phyloP scores from a whole-genome alignment of 2,113 vertebrate species.

The Rafetus swinhoei region DNA sequence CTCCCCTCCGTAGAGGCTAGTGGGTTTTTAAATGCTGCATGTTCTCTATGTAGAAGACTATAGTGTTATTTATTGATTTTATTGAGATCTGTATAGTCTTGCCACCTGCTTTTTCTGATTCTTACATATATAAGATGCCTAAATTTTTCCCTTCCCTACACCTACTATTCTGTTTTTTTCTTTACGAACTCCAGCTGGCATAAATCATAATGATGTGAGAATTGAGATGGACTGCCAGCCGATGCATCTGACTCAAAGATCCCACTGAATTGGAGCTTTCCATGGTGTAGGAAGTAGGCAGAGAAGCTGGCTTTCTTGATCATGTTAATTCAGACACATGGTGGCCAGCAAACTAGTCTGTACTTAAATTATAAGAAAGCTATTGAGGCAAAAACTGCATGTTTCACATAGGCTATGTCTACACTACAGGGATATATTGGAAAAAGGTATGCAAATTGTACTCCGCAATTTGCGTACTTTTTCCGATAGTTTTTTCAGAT shows the following conservation, averaged over 20 bases:
- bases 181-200: constrained; percentile 3
- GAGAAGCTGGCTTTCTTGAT: not conserved
- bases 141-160: not conserved
- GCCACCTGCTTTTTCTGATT: not conserved
- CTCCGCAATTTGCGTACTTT: no score
- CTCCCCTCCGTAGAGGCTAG: no score
- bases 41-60: not conserved
- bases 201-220: not conserved
- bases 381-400: not conserved
- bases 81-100: not conserved
- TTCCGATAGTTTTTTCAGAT: no score
- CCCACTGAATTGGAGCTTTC: constrained; percentile 11
- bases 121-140: not conserved
- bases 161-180: not conserved
- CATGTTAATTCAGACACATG: not conserved
- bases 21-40: not conserved
- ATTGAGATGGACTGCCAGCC: not conserved
- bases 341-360: not conserved
- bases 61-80: not conserved
- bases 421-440: no score
- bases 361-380: fast-evolving
- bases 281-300: not conserved
- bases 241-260: not conserved
- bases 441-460: no score
- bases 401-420: not conserved